Base-by-base conservation (phyloP, 2,888 invertebrate genomes). In the Archips crataeganus region DNA sequence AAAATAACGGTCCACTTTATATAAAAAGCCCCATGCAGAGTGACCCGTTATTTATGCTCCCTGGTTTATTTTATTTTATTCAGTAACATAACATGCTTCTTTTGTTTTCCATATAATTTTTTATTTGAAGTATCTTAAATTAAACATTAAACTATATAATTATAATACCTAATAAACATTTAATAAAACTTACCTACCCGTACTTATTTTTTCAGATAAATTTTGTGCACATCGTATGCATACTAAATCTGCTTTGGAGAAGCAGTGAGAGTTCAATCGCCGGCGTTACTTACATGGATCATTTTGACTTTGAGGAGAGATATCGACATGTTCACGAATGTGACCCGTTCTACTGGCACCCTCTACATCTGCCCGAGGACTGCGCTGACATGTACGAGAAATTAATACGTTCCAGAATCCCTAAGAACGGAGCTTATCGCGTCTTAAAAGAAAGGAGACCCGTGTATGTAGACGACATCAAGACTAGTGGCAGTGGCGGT, bases 261-360 rank as follows among this genome's bases (percentile, higher is more conserved):
- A 45, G 34, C 15, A 57, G 51, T 15, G 34, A 15, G 36, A 45
- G 74, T 23, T 91, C 93, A 0, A 92, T 94, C 23, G 79, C 87
- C 0, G 94, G 94, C 4, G 82, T 93, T 32, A 91, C 94, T 0
- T 93, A 92, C 77, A 89, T 80, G 85, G 93, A 93, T 36, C 49
- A 91, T 69, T 90, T 90, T 61, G 88, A 91, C 76, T 91, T 93
- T 57, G 89, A 89, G 72, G 81, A 88, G 51, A 82, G 90, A 71
- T 92, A 90, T 76, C 82, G 84, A 72, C 80, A 92, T 57, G 78
- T 85, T 6, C 80, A 89, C 66, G 91, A 92, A 80, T 93, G 93
- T 74, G 88, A 93, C 75, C 93, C 93, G 1, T 81, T 90, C 54
- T 85, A 91, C 77, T 93, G 90, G 90, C 89, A 93, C 75, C 94